These are phyloP conservation scores for Atta colombica DNA, from an alignment of 1,140 invertebrate genomes.

Conservation along the genomic window DNA sequence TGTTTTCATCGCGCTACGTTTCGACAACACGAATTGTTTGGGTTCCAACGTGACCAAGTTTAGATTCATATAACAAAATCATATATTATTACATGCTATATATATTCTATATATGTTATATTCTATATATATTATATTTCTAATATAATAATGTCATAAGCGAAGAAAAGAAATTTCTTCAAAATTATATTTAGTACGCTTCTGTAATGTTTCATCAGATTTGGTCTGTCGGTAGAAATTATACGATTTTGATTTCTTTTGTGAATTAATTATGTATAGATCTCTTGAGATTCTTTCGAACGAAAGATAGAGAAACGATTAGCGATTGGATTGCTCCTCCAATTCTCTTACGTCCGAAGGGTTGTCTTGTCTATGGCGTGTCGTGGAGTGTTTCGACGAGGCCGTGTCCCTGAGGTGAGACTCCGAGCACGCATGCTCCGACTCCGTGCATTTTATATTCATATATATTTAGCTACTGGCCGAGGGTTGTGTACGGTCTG, in stretches of 20 bases:
- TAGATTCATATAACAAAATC: background rate
- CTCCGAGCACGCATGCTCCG: constrained; percentile 36
- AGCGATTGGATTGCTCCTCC: background rate
- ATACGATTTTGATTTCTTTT: background rate
- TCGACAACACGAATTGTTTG: constrained; percentile 5
- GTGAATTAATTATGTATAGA: background rate
- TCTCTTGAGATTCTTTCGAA: background rate
- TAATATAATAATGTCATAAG: background rate
- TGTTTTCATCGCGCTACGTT: background rate
- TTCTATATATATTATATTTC: background rate
- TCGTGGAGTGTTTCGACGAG: background rate
- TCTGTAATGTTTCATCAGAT: background rate
- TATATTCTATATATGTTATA: background rate
- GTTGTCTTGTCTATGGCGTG: constrained; percentile 7
- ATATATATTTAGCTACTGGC: constrained; percentile 55
- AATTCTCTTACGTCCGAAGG: background rate
- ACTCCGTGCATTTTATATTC: constrained; percentile 52
- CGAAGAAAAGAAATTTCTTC: background rate
- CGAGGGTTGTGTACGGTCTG: constrained; percentile 52
- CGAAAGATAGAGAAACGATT: background rate
- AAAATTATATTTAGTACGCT: background rate
- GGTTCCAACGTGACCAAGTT: background rate
- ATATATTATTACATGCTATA: no score
- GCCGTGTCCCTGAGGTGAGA: constrained; percentile 37
- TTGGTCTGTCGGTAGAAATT: background rate